These are phyloP conservation scores for Hirundo rustica DNA, from an alignment of 2,797 vertebrate species.

Conservation along the genomic window DNA sequence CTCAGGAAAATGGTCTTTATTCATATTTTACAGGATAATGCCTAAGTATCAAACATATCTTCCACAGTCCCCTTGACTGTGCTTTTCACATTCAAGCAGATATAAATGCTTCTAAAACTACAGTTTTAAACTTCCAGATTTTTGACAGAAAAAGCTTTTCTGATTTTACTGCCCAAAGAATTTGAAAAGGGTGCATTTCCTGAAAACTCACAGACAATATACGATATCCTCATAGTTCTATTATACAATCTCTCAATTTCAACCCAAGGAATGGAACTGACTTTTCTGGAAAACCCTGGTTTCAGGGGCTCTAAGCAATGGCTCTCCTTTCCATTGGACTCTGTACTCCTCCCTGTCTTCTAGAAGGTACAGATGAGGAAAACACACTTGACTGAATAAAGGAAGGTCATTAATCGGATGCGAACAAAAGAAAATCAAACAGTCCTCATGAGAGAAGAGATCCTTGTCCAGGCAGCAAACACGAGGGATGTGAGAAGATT, in stretches of 20 bases:
- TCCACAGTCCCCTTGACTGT: neutral
- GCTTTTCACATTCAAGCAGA: neutral
- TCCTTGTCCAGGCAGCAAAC: neutral
- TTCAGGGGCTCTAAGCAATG: neutral
- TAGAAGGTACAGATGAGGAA: neutral
- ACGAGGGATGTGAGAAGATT: neutral
- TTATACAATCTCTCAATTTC: neutral
- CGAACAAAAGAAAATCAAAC: neutral
- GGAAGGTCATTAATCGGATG: rapidly evolving
- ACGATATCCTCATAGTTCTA: neutral
- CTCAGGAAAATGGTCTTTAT: neutral
- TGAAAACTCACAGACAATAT: neutral
- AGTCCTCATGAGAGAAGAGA: neutral
- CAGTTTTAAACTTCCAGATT: neutral
- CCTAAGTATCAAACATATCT: neutral
- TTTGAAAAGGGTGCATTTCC: neutral
- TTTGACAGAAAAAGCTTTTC: neutral
- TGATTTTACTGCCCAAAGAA: neutral
- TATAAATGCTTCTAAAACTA: neutral
- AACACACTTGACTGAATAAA: neutral
- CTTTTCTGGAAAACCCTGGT: neutral
- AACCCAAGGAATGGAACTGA: neutral
- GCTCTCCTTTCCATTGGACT: rapidly evolving
- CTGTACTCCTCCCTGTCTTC: neutral
- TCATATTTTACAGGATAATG: neutral